Evolutionary conservation across 1,140 invertebrate species (phyloP), one percentile per base, ranked within the genome.

Genomic region (Drosophila santomea): DNA sequence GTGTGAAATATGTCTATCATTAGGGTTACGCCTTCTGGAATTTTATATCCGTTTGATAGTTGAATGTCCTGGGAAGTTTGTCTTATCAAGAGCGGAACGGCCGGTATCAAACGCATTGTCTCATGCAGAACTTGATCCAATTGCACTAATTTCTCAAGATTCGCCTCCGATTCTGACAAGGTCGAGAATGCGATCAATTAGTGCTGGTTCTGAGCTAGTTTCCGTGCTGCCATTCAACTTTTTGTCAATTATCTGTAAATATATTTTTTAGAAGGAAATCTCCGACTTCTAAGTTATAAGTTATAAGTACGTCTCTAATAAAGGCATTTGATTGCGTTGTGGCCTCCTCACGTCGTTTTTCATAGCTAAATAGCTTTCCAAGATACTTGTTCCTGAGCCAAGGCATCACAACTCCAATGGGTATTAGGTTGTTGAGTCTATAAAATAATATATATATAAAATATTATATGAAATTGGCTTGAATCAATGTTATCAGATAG

Each of bases 51-150:
- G 48, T 73, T 85, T 0, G 75, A 79, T 0, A 91, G 52, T 0
- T 15, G 25, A 0, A 91, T 20, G 25, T 83, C 67, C 6, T 76
- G 20, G 10, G 15, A 17, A 4, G 43, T 44, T 44, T 44, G 43
- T 10, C 43, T 44, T 44, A 44, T 44, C 17, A 44, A 11, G 1
- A 44, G 17, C 10, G 43, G 90, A 43, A 91, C 28, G 0, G 81
- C 44, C 11, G 90, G 62, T 41, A 92, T 88, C 6, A 91, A 50
- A 75, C 95, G 91, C 54, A 96, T 67, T 8, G 94, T 93, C 90
- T 96, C 95, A 75, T 95, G 95, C 4, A 96, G 93, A 3, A 94
- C 93, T 64, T 93, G 93, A 60, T 95, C 95, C 15, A 95, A 92
- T 69, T 95, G 95, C 43, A 20, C 17, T 4, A 44, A 44, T 20